Conservation (phyloP, 2,888 invertebrate species). For the Catotricha subobsoleta region DNA sequence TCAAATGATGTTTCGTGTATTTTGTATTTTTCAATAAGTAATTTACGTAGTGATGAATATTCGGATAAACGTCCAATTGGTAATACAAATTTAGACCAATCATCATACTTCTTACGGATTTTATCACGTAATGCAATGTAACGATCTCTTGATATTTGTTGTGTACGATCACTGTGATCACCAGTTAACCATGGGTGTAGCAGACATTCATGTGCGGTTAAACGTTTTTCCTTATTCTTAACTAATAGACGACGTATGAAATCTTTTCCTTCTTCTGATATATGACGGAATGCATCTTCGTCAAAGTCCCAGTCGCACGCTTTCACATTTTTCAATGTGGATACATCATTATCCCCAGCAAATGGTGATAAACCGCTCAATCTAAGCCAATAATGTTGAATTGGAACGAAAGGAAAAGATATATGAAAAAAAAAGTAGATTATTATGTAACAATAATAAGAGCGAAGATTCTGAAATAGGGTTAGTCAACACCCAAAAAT, state of each 20-base stretch:
- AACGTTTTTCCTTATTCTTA: slow-evolving; percentile 89
- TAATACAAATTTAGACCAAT: slow-evolving; percentile 68
- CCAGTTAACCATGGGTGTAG: slow-evolving; percentile 90
- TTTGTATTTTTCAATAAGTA: slow-evolving; percentile 88
- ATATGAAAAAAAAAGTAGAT: not conserved
- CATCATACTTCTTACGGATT: slow-evolving; percentile 63
- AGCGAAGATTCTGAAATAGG: not conserved
- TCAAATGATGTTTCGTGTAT: slow-evolving; percentile 94
- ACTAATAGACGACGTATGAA: slow-evolving; percentile 86
- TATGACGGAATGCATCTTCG: slow-evolving; percentile 79
- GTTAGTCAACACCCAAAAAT: not conserved
- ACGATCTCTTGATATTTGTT: slow-evolving; percentile 63
- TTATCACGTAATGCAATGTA: slow-evolving; percentile 78
- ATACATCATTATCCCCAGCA: slow-evolving; percentile 95
- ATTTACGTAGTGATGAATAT: slow-evolving; percentile 88
- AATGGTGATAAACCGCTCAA: slow-evolving; percentile 96
- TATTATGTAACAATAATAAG: not conserved
- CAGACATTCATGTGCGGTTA: slow-evolving; percentile 96
- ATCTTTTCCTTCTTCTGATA: slow-evolving; percentile 95
- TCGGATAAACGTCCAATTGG: slow-evolving; percentile 95
- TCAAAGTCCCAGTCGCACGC: slow-evolving; percentile 99
- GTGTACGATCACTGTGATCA: slow-evolving; percentile 56
- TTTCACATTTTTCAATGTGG: slow-evolving; percentile 94
- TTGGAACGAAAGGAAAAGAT: not conserved
- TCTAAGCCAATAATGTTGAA: slow-evolving; percentile 29